Conservation (phyloP, 2,888 invertebrate genomes). For the Luffia ferchaultella region DNA sequence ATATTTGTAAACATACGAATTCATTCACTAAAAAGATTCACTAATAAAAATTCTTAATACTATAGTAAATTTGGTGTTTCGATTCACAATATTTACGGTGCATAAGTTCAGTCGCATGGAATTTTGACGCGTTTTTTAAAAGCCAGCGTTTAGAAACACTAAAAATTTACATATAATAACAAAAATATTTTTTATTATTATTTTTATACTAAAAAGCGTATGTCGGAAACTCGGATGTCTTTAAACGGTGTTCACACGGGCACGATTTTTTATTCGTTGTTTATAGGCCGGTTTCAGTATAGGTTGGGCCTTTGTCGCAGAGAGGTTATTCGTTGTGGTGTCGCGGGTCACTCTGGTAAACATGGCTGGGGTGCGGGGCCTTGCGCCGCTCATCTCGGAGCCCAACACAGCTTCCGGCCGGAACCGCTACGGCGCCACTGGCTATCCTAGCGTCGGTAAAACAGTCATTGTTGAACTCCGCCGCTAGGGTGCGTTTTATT, state of each 20-base stretch:
- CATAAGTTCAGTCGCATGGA: too few relatives aligned
- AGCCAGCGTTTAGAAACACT: not conserved
- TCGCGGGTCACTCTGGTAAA: conserved; percentile 34
- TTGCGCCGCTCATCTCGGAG: not conserved
- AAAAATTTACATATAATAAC: not conserved
- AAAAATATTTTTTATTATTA: not conserved
- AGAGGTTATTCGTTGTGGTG: conserved; percentile 54
- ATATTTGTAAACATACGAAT: not conserved
- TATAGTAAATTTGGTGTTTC: not conserved
- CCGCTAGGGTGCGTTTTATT: not conserved
- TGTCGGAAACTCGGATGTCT: not conserved
- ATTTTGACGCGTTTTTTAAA: too few relatives aligned
- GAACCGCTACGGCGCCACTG: conserved; percentile 42
- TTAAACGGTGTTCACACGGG: not conserved
- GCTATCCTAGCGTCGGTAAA: conserved; percentile 23
- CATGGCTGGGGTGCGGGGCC: conserved; percentile 35
- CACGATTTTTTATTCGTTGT: not conserved
- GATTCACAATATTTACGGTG: not conserved
- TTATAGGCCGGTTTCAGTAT: not conserved
- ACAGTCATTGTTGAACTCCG: too few relatives aligned
- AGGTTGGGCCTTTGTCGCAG: conserved; percentile 9
- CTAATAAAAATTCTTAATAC: not conserved
- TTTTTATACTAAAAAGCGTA: not conserved
- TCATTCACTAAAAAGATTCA: not conserved
- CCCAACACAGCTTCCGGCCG: conserved; percentile 14